Evolutionary conservation across 2,113 vertebrate genomes (phyloP).

Genomic region (Acrocephalus kingi): DNA sequence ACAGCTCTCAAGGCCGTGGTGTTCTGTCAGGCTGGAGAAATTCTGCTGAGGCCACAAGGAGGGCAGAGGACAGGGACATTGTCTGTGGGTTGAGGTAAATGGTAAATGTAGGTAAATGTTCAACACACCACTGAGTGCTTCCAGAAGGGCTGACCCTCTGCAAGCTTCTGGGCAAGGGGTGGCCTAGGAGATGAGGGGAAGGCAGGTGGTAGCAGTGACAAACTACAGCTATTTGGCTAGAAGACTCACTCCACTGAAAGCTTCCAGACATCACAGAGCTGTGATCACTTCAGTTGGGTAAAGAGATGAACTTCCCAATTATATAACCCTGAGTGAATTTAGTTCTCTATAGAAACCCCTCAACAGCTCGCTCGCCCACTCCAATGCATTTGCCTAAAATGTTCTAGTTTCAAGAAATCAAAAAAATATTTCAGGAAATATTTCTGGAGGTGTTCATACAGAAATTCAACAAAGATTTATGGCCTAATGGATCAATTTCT

Average conservation of each 20-base stretch:
- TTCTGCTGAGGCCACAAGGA: background rate
- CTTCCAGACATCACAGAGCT: background rate
- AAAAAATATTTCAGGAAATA: background rate
- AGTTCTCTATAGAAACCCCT: background rate
- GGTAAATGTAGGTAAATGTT: too few species aligned
- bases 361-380: background rate
- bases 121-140: background rate
- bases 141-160: background rate
- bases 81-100: too few species aligned
- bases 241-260: background rate
- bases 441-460: background rate
- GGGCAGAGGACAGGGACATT: background rate
- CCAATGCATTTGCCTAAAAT: background rate
- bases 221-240: background rate
- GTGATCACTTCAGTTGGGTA: background rate
- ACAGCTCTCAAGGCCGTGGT: fast-evolving
- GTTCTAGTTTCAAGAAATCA: background rate
- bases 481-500: background rate
- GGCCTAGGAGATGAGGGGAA: background rate
- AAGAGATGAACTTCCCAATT: background rate
- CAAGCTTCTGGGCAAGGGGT: background rate
- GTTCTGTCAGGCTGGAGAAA: background rate
- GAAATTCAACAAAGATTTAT: background rate
- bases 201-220: background rate
- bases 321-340: background rate